Evolutionary conservation across 2,888 invertebrate species (phyloP), one percentile per base, ranked within the genome.

Genomic region (Drosophila demipolita): DNA sequence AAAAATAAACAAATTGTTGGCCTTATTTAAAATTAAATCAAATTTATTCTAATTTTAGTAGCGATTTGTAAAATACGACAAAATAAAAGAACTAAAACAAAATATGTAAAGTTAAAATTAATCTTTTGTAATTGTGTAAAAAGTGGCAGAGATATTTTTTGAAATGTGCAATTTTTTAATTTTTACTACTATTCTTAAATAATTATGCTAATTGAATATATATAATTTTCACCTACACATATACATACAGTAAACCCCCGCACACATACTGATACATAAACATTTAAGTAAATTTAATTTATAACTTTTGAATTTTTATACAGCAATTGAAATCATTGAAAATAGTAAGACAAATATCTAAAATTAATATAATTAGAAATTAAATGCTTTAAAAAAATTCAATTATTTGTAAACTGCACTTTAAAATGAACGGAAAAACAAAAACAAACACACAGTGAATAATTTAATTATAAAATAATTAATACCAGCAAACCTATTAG

Each of bases 1-100:
- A 45, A 53, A 60, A 50, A 15, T 64, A 52, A 45, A 52, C 36
- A 49, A 79, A 81, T 81, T 87, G 88, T 86, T 86, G 85, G 85
- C 88, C 88, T 87, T 86, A 85, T 87, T 87, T 86, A 72, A 83
- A 85, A 75, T 75, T 87, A 86, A 86, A 86, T 85, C 82, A 87
- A 86, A 87, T 87, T 87, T 84, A 80, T 86, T 78, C 66, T 86
- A 86, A 81, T 83, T 86, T 86, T 86, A 84, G 75, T 74, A 75
- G 55, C 65, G 72, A 83, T 73, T 80, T 85, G 73, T 80, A 76
- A 75, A 71, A 73, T 71, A 69, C 68, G 54, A 67, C 57, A 48
- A 55, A 62, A 70, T 20, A 70, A 61, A 65, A 29, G 70, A 74
- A 65, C 57, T 71, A 75, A 78, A 74, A 66, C 53, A 73, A 76